Conservation (phyloP, 2,888 invertebrate genomes). For the Epistrophella euchroma region DNA sequence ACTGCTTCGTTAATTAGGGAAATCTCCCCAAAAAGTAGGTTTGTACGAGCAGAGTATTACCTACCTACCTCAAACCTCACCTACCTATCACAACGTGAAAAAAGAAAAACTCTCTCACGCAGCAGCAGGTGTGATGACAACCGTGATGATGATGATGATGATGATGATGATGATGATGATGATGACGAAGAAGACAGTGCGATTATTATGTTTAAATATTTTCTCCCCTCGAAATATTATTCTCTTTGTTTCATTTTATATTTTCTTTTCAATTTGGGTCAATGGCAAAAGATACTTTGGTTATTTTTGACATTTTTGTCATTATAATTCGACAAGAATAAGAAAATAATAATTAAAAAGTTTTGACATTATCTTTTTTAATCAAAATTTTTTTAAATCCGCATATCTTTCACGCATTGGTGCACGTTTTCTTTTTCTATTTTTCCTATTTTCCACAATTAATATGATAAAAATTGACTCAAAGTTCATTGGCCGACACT, state of each 20-base stretch:
- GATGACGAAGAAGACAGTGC: conserved; percentile 7
- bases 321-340: conserved; percentile 34
- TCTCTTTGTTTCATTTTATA: not conserved
- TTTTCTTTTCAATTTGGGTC: conserved; percentile 47
- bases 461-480: conserved; percentile 8
- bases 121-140: conserved; percentile 44
- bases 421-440: conserved; percentile 21
- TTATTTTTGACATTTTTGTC: conserved; percentile 41
- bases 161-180: conserved; percentile 8
- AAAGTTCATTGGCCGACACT: conserved; percentile 62
- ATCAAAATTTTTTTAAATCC: conserved; percentile 20
- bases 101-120: conserved; percentile 49
- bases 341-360: conserved; percentile 10
- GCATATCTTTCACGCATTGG: conserved; percentile 38
- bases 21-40: conserved; percentile 51
- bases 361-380: conserved; percentile 37
- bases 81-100: conserved; percentile 9
- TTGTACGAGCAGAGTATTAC: not conserved
- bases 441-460: not conserved
- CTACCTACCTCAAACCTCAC: too few relatives aligned
- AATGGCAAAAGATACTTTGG: conserved; percentile 61
- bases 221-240: conserved; percentile 48
- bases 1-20: conserved; percentile 66
- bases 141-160: conserved; percentile 21
- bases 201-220: conserved; percentile 40